Base-by-base conservation (phyloP, 2,888 invertebrate genomes). In the Volucella inflata region DNA sequence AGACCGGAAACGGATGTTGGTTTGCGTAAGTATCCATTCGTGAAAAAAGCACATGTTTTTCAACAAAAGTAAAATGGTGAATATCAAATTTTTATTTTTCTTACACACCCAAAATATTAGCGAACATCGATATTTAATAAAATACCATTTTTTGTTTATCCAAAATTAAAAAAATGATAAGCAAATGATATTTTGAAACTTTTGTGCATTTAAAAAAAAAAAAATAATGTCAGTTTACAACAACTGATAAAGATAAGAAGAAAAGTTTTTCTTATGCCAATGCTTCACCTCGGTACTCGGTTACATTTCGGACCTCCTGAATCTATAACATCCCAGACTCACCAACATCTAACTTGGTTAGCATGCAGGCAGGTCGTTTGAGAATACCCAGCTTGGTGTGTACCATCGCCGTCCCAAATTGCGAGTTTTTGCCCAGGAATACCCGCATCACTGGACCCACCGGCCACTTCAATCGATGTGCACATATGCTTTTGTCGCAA, bases 1-100 rank as follows among this genome's bases (percentile, higher is more conserved):
- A 2, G 53, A 67, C 70, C 84, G 84, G 84, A 84, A 84, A 80
- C 74, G 70, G 74, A 84, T 68, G 51, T 48, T 67, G 51, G 50
- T 38, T 50, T 48, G 16, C 2, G 1, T 40, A 36, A 10, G n/a
- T 36, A 14, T 2, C 11, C 10, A 8, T 12, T 38, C 55, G 10
- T 48, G 3, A 48, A 55, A 64, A 16, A 67, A 67, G 17, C 65
- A 65, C 57, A 21, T 65, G 75, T 64, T 48, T 6, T 36, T 53
- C 38, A 44, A 8, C 42, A n/a, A 62, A 71, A 57, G 8, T 57
- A 68, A 68, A 76, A 67, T 76, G 51, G 76, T 68, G 68, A 38
- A 51, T 40, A 57, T 75, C 57, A 38, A 72, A 44, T 17, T 50
- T n/a, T 30, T 30, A 30, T 30, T 30, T 30, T 40, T 12, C 4